Base-by-base conservation (phyloP, 92 coral and sea anemone genomes). In the Palythoa heliodiscus region DNA sequence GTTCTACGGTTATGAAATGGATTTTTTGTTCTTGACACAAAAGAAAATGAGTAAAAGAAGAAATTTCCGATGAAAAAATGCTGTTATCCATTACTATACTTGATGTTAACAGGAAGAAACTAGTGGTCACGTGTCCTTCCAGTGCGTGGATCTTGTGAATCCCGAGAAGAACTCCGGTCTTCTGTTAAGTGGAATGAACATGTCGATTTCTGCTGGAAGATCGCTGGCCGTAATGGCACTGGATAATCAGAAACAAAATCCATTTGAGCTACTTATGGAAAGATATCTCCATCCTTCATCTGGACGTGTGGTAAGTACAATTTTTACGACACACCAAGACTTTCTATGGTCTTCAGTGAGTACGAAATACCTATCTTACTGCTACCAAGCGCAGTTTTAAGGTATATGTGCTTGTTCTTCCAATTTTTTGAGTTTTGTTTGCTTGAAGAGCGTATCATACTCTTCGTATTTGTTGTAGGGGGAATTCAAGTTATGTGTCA, bases 251-350 rank as follows among this genome's bases (percentile, higher is more conserved):
- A 64, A 82, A n/a, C 70, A 88, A 43, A 95, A 95, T 52, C 93
- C 98, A 17, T 68, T 95, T 47, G 93, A 93, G 84, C 83, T 94
- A 57, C 78, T 95, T 63, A 77, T 93, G 76, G 98, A 91, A 22
- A 92, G 98, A 80, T 90, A 91, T 82, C 91, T 89, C 50, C 95
- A 93, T 79, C 98, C 97, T 55, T 72, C 89, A 38, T 40, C 72
- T 54, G 97, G 98, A 37, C 25, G 82, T 23, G 90, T 95, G 88
- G 98, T 93, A 87, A 81, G 97, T 73, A 71, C 4, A 17, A 12
- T 8, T 11, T 11, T 11, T 67, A 68, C 20, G 7, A 40, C 50
- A 43, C 50, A 43, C 9, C 9, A 43, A 43, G 50, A 43, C 7
- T 43, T 3, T 43, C 4, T 43, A 43, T 43, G 50, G 50, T 5